Evolutionary conservation across 2,113 vertebrate genomes (phyloP).

Genomic region (Ovis aries): ARS-UI_Ramb_v3.0 NC_056067.1:5133001-5133500

Average conservation of each 20-base stretch:
- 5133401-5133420: not conserved
- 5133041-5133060: not conserved
- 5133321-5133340: not conserved
- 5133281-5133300: not conserved
- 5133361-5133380: not conserved
- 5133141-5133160: not conserved
- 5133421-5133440: not conserved
- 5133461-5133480: not conserved
- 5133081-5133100: not conserved
- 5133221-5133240: not conserved
- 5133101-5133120: not conserved
- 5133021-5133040: not conserved
- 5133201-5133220: not conserved
- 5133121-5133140: not conserved
- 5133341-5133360: fast-evolving
- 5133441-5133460: not conserved
- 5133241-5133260: not conserved
- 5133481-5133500: not conserved
- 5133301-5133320: not conserved
- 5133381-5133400: not conserved
- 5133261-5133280: not conserved
- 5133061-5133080: not conserved
- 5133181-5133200: not conserved
- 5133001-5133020: not conserved
- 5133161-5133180: not conserved